A percentile compares a stretch with the other conserved stretches of the same genome.
Conservation (phyloP, 37 sponge, comb jelly and placozoan genomes). For the Amphimedon queenslandica region DNA sequence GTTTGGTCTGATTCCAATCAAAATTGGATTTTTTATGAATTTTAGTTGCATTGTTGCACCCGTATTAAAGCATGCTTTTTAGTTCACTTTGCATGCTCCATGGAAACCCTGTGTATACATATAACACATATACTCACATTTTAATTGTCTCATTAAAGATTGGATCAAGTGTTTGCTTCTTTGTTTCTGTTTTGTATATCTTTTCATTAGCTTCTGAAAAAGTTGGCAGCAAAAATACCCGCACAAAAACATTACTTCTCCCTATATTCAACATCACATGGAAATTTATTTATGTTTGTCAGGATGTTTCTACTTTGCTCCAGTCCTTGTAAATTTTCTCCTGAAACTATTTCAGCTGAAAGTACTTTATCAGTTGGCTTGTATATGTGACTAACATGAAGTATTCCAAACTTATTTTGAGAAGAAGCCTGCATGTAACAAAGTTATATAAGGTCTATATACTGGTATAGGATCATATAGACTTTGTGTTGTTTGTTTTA, state of each 20-base stretch:
- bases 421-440: not conserved
- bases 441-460: no score
- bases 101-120: no score
- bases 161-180: constrained; percentile 47
- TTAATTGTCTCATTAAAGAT: constrained; percentile 36
- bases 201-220: constrained; percentile 13
- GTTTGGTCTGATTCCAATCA: no score
- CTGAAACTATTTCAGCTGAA: constrained; percentile 22
- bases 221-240: constrained; percentile 19
- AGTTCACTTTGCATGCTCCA: no score
- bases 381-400: constrained; percentile 28
- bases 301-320: constrained; percentile 43
- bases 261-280: no score
- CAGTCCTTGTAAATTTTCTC: constrained; percentile 10
- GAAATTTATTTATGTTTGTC: no score
- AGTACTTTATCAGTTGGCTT: constrained; percentile 3
- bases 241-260: constrained; percentile 46
- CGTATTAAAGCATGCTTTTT: no score
- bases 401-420: constrained; percentile 9
- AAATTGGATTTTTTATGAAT: no score
- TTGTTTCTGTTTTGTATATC: constrained; percentile 16
- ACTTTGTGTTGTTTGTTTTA: no score
- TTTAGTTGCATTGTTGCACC: no score
- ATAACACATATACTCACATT: no score
- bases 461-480: no score